Base-by-base conservation (phyloP, 2,888 invertebrate genomes). In the Uropetala carovei region DNA sequence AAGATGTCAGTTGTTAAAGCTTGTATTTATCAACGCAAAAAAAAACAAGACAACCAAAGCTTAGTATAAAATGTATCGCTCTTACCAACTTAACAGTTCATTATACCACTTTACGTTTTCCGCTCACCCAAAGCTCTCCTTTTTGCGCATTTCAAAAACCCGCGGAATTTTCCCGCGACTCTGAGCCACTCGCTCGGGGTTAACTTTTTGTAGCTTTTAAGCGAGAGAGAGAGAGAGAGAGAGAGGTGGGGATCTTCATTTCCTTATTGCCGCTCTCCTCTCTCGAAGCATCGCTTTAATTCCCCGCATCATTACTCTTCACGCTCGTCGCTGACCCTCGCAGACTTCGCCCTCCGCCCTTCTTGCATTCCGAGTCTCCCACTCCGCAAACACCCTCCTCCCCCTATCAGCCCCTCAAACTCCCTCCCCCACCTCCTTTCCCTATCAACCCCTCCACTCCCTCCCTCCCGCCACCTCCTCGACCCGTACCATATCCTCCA, bases 221-320 rank as follows among this genome's bases (percentile, higher is more conserved):
- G 18, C 64, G 43, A 68, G 10, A 27, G n/a, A n/a, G n/a, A n/a
- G n/a, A n/a, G n/a, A n/a, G n/a, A 16, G 18, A 43, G 43, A 68
- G 10, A 27, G 64, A 43, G 64, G 30, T 16, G 64, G 2, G 16
- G 83, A 56, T 43, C 43, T 68, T 68, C 89, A 89, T 89, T 89
- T 89, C 89, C 89, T 89, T 89, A 89, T 89, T 89, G 89, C 89
- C 16, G 56, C n/a, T 18, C 18, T 83, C 83, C 43, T 43, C 60
- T 89, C 89, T 89, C 89, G 56, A 89, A 64, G n/a, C 89, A 75
- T 75, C 75, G 75, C 27, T 75, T 89, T 89, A 89, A 89, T 89
- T 64, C 89, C 18, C 43, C 89, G 89, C 89, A 43, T 43, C 89
- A 86, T 86, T 64, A 60, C 86, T 64, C 60, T 86, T 86, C 86